Percentiles rank a stretch among this genome's conserved stretches.
These are phyloP conservation scores for Cephus runcator DNA, from an alignment of 2,888 invertebrate species.

Conservation along the genomic window DNA sequence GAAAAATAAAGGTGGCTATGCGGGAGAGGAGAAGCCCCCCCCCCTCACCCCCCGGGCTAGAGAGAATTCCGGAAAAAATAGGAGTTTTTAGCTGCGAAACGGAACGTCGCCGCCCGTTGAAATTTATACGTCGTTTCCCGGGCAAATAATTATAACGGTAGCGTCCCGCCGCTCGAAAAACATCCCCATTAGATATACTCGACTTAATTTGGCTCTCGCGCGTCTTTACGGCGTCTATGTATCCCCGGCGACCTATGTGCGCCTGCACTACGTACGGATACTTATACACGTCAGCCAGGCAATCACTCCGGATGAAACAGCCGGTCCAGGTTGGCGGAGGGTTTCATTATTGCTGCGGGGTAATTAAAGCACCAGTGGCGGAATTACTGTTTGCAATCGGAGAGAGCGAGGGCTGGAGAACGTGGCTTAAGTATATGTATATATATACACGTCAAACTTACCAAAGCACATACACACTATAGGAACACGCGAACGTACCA, in stretches of 20 bases:
- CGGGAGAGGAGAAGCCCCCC: too few species aligned
- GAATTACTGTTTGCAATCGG: not conserved
- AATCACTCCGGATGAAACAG: not conserved
- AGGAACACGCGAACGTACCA: not conserved
- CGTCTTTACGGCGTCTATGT: not conserved
- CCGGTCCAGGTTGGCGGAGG: not conserved
- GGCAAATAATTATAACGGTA: not conserved
- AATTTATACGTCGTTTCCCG: not conserved
- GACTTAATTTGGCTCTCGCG: not conserved
- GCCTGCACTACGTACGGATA: not conserved
- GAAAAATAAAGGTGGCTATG: not conserved
- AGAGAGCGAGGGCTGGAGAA: not conserved
- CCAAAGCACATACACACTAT: rapidly evolving
- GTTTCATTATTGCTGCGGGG: not conserved
- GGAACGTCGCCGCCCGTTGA: slow-evolving; percentile 1
- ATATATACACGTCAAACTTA: not conserved
- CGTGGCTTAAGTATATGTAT: not conserved
- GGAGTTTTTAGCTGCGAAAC: slow-evolving; percentile 6
- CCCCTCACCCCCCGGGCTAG: too few species aligned
- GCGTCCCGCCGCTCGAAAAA: not conserved
- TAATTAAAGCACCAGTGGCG: not conserved
- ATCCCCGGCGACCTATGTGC: not conserved
- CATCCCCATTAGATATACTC: not conserved
- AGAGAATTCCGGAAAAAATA: slow-evolving; percentile 3
- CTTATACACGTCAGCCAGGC: not conserved